These are phyloP conservation scores for Corvus moneduloides DNA, from an alignment of 2,113 vertebrate genomes.

Conservation along the genomic window DNA sequence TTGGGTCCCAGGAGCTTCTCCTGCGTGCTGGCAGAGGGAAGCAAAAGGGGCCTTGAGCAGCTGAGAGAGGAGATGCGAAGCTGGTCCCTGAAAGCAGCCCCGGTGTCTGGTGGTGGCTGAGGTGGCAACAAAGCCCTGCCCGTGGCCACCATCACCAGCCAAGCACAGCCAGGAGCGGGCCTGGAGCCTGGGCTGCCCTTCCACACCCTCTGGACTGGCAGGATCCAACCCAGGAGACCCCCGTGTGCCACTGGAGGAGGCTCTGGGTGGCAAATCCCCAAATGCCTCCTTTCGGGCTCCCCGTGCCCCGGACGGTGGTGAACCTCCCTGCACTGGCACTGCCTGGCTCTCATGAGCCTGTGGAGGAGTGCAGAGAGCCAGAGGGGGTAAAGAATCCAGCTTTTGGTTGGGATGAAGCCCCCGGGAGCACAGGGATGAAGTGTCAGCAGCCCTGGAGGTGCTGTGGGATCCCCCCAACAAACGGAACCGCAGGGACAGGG, in stretches of 20 bases:
- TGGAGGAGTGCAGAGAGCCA: background rate
- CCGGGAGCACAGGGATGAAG: background rate
- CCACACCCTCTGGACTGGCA: background rate
- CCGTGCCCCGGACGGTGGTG: background rate
- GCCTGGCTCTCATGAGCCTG: background rate
- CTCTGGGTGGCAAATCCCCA: background rate
- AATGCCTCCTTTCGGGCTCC: background rate
- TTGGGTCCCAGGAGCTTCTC: background rate
- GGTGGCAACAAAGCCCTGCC: background rate
- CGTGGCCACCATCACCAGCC: background rate
- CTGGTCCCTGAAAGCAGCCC: accelerated
- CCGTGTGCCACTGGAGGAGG: accelerated
- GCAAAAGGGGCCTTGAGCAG: background rate
- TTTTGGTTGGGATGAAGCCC: background rate
- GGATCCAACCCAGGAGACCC: background rate
- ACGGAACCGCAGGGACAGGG: accelerated
- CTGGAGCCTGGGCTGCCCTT: background rate
- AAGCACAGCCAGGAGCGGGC: background rate
- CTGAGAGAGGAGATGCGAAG: background rate
- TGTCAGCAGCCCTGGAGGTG: background rate
- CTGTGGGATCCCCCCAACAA: background rate
- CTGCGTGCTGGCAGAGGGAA: background rate
- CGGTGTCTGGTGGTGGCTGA: accelerated
- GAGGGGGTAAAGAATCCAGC: accelerated
- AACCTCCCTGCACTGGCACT: background rate